Percentiles rank a stretch among this genome's conserved stretches.
Conservation (phyloP, 2,888 invertebrate genomes). For the Prenolepis imparis region DNA sequence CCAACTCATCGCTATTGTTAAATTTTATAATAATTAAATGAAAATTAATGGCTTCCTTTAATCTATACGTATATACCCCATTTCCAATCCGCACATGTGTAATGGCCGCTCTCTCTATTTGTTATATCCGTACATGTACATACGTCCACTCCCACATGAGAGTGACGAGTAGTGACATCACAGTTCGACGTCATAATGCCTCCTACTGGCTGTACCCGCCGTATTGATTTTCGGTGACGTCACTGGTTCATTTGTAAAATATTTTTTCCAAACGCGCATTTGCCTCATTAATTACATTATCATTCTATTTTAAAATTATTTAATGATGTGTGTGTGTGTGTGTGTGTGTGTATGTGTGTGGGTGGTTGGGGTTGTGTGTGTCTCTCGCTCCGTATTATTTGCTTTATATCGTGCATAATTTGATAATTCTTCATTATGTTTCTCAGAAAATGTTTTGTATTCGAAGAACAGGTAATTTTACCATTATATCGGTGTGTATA, state of each 20-base stretch:
- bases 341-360: too few relatives aligned
- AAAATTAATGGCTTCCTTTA: not conserved
- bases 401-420: not conserved
- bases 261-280: not conserved
- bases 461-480: not conserved
- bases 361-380: too few relatives aligned
- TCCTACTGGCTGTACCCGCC: not conserved
- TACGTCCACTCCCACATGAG: slow-evolving; percentile 5
- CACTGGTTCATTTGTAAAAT: slow-evolving; percentile 1
- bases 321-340: too few relatives aligned
- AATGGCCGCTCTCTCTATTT: not conserved
- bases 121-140: too few relatives aligned
- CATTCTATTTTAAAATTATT: not conserved
- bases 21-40: not conserved
- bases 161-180: slow-evolving; percentile 28
- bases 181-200: slow-evolving; percentile 31
- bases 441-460: slow-evolving; percentile 11
- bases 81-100: not conserved
- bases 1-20: not conserved
- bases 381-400: not conserved
- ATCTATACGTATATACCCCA: not conserved
- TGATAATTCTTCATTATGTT: not conserved
- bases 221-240: slow-evolving; percentile 46
- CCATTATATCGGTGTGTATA: slow-evolving; percentile 8
- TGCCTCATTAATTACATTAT: not conserved